These are phyloP conservation scores for Hirtodrosophila confusa DNA, from an alignment of 2,888 invertebrate species.

Conservation along the genomic window DNA sequence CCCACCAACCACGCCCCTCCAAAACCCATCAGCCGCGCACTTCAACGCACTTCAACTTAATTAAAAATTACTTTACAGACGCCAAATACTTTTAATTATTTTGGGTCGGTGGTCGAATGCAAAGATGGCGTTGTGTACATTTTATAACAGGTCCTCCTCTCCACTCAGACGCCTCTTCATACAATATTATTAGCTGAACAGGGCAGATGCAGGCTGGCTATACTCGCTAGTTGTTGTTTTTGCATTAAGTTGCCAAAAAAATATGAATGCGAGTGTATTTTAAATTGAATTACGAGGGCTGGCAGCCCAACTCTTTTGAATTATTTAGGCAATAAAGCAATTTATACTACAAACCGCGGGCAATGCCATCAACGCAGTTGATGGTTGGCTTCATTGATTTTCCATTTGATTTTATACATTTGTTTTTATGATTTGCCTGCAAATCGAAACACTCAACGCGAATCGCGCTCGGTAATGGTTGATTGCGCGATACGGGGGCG, in stretches of 20 bases:
- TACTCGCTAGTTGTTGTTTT: slow-evolving; percentile 43
- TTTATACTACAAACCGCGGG: slow-evolving; percentile 73
- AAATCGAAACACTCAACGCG: slow-evolving; percentile 75
- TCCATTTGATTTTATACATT: slow-evolving; percentile 76
- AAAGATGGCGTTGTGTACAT: slow-evolving; percentile 51
- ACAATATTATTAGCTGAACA: slow-evolving; percentile 23
- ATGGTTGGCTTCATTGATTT: slow-evolving; percentile 74
- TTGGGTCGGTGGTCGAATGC: slow-evolving; percentile 76
- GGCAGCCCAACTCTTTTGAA: slow-evolving; percentile 49
- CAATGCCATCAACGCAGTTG: slow-evolving; percentile 63
- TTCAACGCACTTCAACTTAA: slow-evolving; percentile 75
- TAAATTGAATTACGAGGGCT: slow-evolving; percentile 23
- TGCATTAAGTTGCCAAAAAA: slow-evolving; percentile 41
- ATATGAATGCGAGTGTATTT: slow-evolving; percentile 21
- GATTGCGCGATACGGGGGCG: slow-evolving; percentile 54
- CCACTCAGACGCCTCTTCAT: not conserved
- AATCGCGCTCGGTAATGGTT: slow-evolving; percentile 73
- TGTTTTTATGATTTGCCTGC: slow-evolving; percentile 77
- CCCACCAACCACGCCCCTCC: slow-evolving; percentile 29
- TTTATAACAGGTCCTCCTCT: slow-evolving; percentile 4
- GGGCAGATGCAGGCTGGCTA: slow-evolving; percentile 2
- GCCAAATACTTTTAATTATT: slow-evolving; percentile 79
- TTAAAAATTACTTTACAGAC: slow-evolving; percentile 79
- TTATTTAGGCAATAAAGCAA: slow-evolving; percentile 61
- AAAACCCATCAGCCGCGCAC: slow-evolving; percentile 34